Evolutionary conservation across 2,113 vertebrate genomes (phyloP).

Genomic region (Pogona vitticeps): DNA sequence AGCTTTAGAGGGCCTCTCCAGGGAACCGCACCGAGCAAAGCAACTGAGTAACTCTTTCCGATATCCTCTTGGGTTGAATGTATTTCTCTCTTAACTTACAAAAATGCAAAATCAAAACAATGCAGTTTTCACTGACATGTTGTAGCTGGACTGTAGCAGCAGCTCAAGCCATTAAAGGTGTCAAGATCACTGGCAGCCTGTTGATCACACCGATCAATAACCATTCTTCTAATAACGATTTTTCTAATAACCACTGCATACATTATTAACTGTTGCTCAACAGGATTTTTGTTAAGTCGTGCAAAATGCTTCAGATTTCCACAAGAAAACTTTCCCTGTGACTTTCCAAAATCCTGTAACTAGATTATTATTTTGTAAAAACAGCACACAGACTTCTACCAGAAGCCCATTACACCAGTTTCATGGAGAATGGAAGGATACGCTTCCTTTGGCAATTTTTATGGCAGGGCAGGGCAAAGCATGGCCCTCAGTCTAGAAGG

Average conservation of each 20-base stretch:
- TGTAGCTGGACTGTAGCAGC: neutral
- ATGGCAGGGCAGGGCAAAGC: too few species aligned
- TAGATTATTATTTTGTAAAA: neutral
- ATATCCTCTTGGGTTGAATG: neutral
- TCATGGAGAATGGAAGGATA: too few species aligned
- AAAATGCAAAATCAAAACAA: accelerated
- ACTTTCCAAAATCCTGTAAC: neutral
- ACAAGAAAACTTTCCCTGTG: neutral
- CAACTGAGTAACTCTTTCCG: neutral
- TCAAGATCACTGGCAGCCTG: neutral
- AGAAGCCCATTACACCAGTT: too few species aligned
- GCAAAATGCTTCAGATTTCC: accelerated
- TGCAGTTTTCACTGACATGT: neutral
- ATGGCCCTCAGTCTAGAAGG: too few species aligned
- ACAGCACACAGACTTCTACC: neutral
- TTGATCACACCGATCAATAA: neutral
- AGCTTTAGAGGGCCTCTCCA: neutral
- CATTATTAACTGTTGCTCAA: accelerated
- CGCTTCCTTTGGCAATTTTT: too few species aligned
- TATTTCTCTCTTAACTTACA: neutral
- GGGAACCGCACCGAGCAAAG: neutral
- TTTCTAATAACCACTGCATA: accelerated
- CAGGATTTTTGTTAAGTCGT: neutral
- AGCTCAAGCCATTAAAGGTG: accelerated
- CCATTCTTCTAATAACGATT: neutral